phyloP scores from a whole-genome alignment of 1,140 invertebrate genomes.

The Drosophila bocqueti region DNA sequence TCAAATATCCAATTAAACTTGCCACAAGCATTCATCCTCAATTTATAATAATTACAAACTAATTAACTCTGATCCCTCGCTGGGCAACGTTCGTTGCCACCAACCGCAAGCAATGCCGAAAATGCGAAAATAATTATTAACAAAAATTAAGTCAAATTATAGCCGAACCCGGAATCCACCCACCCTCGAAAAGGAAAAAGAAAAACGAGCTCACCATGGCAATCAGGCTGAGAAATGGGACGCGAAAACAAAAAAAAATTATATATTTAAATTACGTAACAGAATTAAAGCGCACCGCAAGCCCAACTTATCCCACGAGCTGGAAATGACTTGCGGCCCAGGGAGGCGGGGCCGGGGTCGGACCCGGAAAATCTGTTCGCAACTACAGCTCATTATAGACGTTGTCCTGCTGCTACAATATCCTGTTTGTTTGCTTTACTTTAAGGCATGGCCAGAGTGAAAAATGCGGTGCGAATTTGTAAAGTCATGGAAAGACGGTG shows the following conservation, averaged over 20 bases:
- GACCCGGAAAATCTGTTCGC: constrained; percentile 59
- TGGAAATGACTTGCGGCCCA: constrained; percentile 43
- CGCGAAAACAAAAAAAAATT: constrained; percentile 5
- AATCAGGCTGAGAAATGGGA: constrained; percentile 51
- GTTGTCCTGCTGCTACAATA: constrained; percentile 23
- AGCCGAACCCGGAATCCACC: constrained; percentile 30
- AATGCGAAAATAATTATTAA: constrained; percentile 83
- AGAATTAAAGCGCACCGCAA: constrained; percentile 53
- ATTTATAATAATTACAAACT: constrained; percentile 84
- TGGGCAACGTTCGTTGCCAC: constrained; percentile 56
- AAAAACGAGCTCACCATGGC: constrained; percentile 42
- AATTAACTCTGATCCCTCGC: constrained; percentile 77
- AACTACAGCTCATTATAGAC: constrained; percentile 79
- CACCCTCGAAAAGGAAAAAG: not conserved
- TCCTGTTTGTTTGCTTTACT: constrained; percentile 55
- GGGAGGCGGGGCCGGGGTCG: not conserved
- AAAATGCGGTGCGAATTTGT: constrained; percentile 44
- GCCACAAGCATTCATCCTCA: constrained; percentile 84
- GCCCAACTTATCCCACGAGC: constrained; percentile 41
- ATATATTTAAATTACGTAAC: constrained; percentile 71
- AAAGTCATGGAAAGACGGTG: constrained; percentile 56
- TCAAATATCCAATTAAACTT: constrained; percentile 84
- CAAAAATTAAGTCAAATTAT: constrained; percentile 82
- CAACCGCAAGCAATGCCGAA: constrained; percentile 75
- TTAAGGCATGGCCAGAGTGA: constrained; percentile 48